Evolutionary conservation across 2,113 vertebrate genomes (phyloP), one percentile per base, ranked within the genome.

Genomic region (Dromiciops gliroides): DNA sequence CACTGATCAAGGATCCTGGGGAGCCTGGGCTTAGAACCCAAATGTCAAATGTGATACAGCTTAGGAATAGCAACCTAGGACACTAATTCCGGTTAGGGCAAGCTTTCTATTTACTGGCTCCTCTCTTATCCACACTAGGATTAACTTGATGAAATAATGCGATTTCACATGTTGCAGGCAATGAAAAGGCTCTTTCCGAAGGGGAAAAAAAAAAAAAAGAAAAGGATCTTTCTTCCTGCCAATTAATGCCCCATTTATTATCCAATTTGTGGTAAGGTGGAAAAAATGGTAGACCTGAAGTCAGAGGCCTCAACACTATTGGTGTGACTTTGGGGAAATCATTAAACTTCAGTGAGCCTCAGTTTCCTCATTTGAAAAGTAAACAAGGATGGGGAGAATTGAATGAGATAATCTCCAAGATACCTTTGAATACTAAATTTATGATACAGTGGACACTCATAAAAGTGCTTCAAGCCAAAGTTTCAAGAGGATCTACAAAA

Each of bases 401-500:
- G 67, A 19, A 44, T 83, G 19, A 44, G 67, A 44, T 44, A 22
- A 44, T 19, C 37, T 44, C 67, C 8, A 19, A 44, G 19, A 83
- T 83, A 22, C 67, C n/a, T 8, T 83, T 22, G 67, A 83, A 75
- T n/a, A 19, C 4, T 23, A 83, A 83, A 44, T 44, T 83, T 22
- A 83, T 83, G 67, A 83, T 83, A 8, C 6, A 44, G 23, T 22
- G 19, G 23, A 83, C n/a, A 23, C 49, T 91, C 89, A 53, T 91
- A 51, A 93, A 93, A 90, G 19, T 92, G 23, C 28, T 89, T 22
- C 44, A 94, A 26, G 23, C 89, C 52, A 83, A 96, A 94, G 47
- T 95, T 53, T 92, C 93, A 51, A 94, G 94, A 96, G 48, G 91
- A 89, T 94, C 90, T 83, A 44, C n/a, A 44, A 44, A 22, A 83